Evolutionary conservation across 2,797 vertebrate species (phyloP), one percentile per base, ranked within the genome.

Genomic region (Balearica regulorum): DNA sequence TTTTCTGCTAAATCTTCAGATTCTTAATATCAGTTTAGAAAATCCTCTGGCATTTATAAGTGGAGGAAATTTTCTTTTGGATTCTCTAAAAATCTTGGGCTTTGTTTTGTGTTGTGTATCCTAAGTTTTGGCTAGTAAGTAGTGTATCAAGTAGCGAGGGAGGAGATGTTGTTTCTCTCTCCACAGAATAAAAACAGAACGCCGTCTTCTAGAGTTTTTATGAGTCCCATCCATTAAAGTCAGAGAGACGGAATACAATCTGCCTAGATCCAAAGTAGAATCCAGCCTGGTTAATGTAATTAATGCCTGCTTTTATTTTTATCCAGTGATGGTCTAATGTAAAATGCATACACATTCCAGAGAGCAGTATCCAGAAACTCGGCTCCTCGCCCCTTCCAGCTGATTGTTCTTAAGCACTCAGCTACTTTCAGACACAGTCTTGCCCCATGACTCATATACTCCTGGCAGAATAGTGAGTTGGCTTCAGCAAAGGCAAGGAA

Each of bases 281-380:
- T 93, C 37, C 81, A 83, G 39, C 44, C 71, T 91, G 44, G 39
- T 95, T 89, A 92, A 61, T 80, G n/a, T 95, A 93, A 94, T 97
- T 94, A 93, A 89, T 95, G 84, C 68, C 55, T 92, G 53, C 81
- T 92, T 96, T 94, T 97, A 96, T 95, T 96, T 97, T 96, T 96
- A 89, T 94, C 92, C 78, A 46, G 22, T 85, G 92, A 92, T 96
- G 87, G 92, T 94, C 92, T 97, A 92, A 93, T 92, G 83, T 94
- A 92, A 95, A 95, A 96, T 71, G 90, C 90, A 83, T 89, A 97
- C 90, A 71, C 90, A 94, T 97, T 95, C 90, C 94, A 87, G 89
- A 88, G 91, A 93, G 87, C 71, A 58, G 53, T 53, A 80, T 96
- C 87, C 90, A 96, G 87, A 92, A 96, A 93, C 83, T 94, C 65